These are phyloP conservation scores for Microplitis manilae DNA, from an alignment of 2,888 invertebrate genomes.

Conservation along the genomic window DNA sequence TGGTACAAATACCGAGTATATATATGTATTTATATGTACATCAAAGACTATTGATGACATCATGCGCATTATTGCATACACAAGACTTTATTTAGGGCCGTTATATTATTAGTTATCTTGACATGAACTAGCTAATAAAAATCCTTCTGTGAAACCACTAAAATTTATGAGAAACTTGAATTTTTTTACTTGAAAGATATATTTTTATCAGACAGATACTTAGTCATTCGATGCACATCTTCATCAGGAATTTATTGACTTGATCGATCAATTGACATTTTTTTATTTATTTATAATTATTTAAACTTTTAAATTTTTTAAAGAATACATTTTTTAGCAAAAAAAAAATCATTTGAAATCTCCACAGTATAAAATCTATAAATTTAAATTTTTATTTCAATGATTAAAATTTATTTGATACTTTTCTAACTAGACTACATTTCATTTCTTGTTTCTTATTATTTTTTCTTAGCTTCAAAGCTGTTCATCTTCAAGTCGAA, in stretches of 20 bases:
- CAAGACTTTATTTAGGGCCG: conserved; percentile 21
- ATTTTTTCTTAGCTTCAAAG: too few relatives aligned
- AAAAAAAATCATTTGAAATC: too few relatives aligned
- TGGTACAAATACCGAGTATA: conserved; percentile 59
- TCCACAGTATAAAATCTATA: too few relatives aligned
- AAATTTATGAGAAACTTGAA: conserved; percentile 1
- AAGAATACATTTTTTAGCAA: too few relatives aligned
- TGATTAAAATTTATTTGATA: too few relatives aligned
- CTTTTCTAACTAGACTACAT: too few relatives aligned
- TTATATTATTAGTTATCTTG: conserved; percentile 8
- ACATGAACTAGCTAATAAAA: neutral
- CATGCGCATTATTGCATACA: conserved; percentile 50
- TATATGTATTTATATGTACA: neutral
- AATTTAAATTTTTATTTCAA: too few relatives aligned
- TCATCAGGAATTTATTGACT: neutral
- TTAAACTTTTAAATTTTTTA: neutral
- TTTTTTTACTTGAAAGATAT: neutral
- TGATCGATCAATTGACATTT: neutral
- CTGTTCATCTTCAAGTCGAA: neutral
- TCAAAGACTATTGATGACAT: conserved; percentile 54
- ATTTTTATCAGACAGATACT: neutral
- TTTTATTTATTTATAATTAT: neutral
- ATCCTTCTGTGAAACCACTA: neutral
- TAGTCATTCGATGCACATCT: neutral
- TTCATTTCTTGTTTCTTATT: too few relatives aligned